A percentile compares a stretch with the other conserved stretches of the same genome.
phyloP scores from a whole-genome alignment of 2,797 vertebrate genomes.

The Macrochelys suwanniensis region DNA sequence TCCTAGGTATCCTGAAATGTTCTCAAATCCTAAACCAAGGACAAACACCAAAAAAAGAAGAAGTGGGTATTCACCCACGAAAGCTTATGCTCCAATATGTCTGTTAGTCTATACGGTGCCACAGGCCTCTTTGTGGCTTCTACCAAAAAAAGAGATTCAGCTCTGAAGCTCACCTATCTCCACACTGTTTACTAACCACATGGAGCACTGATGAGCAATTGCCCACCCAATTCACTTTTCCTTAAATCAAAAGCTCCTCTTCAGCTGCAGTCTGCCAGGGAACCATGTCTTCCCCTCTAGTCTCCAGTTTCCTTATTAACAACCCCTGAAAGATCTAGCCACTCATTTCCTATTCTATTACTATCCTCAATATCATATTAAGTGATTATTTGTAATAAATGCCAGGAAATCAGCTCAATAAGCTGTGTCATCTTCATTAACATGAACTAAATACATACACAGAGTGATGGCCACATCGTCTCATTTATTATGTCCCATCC shows the following conservation, averaged over 20 bases:
- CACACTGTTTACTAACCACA: neutral
- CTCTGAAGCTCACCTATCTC: neutral
- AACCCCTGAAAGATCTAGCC: neutral
- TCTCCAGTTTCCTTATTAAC: neutral
- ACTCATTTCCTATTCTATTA: neutral
- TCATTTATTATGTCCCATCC: neutral
- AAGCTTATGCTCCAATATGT: too few species aligned
- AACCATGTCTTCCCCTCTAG: neutral
- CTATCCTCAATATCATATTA: neutral
- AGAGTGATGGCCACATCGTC: neutral
- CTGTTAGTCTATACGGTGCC: too few species aligned
- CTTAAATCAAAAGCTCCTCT: neutral
- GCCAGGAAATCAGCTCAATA: neutral
- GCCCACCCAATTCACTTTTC: neutral
- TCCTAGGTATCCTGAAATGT: neutral
- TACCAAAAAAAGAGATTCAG: neutral
- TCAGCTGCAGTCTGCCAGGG: neutral
- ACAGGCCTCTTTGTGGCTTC: too few species aligned
- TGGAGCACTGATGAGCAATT: neutral
- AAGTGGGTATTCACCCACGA: too few species aligned
- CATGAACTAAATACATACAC: neutral
- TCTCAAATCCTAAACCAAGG: neutral
- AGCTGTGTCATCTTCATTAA: neutral
- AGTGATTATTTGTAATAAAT: fast-evolving
- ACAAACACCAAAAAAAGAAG: neutral